phyloP scores from a whole-genome alignment of 2,113 vertebrate species.

The Fregetta grallaria region DNA sequence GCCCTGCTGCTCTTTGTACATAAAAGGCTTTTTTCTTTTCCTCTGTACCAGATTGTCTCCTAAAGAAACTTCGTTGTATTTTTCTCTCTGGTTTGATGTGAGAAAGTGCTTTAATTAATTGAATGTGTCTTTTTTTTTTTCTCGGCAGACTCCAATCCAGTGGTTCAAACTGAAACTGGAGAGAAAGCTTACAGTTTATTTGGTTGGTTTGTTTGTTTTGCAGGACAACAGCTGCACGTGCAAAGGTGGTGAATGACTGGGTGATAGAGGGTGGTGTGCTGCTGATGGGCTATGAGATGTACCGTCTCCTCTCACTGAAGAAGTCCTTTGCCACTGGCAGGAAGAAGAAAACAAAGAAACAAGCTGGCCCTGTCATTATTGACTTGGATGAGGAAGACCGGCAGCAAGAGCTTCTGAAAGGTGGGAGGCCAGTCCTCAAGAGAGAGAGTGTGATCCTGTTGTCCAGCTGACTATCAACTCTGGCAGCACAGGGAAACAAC shows the following conservation, averaged over 20 bases:
- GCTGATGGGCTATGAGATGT: conserved; percentile 99
- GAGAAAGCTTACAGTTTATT: not conserved
- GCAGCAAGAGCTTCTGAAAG: conserved; percentile 96
- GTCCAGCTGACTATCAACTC: not conserved
- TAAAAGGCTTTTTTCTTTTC: not conserved
- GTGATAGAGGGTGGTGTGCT: conserved; percentile 91
- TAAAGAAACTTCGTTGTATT: not conserved
- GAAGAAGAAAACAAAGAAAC: conserved; percentile 96
- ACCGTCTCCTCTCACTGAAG: conserved; percentile 95
- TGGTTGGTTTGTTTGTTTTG: conserved; percentile 8
- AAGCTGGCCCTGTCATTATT: conserved; percentile 93
- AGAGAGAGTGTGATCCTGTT: not conserved
- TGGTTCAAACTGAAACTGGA: not conserved
- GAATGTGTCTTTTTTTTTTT: not conserved
- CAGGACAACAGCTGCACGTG: conserved; percentile 91
- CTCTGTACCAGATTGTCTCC: not conserved
- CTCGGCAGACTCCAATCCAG: not conserved
- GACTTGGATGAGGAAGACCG: conserved; percentile 97
- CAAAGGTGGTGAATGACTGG: conserved; percentile 96
- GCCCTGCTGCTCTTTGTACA: not conserved
- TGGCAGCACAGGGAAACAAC: not conserved
- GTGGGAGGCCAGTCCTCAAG: conserved; percentile 54
- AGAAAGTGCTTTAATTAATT: not conserved
- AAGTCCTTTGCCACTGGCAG: conserved; percentile 96
- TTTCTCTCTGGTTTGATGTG: not conserved